phyloP scores from a whole-genome alignment of 2,113 vertebrate genomes.

The Caloenas nicobarica region DNA sequence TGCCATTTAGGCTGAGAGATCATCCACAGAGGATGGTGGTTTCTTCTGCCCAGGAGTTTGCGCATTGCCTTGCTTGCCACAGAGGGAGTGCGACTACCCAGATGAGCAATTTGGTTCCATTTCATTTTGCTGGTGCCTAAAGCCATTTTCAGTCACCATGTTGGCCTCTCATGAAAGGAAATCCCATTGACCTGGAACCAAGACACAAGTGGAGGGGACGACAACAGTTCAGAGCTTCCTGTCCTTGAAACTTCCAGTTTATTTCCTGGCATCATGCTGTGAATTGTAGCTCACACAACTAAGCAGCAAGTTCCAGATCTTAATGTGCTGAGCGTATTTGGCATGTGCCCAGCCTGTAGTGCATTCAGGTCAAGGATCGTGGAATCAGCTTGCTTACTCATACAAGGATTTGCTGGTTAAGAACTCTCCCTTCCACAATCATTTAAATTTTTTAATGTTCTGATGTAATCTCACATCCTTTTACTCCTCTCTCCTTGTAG shows the following conservation, averaged over 20 bases:
- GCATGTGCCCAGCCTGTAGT: background rate
- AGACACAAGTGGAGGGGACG: background rate
- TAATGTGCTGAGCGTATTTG: background rate
- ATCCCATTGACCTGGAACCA: background rate
- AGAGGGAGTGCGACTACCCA: background rate
- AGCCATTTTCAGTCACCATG: background rate
- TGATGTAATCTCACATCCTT: background rate
- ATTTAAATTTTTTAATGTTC: background rate
- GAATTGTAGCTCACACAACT: background rate
- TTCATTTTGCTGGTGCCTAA: background rate
- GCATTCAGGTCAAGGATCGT: background rate
- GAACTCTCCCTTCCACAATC: background rate
- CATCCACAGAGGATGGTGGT: accelerated
- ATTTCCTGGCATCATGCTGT: constrained; percentile 1
- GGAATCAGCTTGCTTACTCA: background rate
- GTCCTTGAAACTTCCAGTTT: constrained; percentile 32
- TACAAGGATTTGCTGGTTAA: background rate
- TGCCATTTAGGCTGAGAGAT: background rate
- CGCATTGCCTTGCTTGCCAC: accelerated
- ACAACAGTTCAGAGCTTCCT: background rate
- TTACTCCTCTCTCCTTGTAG: background rate
- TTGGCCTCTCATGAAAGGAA: constrained; percentile 1
- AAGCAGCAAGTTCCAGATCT: constrained; percentile 29
- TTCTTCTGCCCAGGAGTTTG: background rate
- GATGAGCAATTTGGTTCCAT: background rate